phyloP scores from a whole-genome alignment of 1,140 invertebrate species.

The Bombus picipes region DNA sequence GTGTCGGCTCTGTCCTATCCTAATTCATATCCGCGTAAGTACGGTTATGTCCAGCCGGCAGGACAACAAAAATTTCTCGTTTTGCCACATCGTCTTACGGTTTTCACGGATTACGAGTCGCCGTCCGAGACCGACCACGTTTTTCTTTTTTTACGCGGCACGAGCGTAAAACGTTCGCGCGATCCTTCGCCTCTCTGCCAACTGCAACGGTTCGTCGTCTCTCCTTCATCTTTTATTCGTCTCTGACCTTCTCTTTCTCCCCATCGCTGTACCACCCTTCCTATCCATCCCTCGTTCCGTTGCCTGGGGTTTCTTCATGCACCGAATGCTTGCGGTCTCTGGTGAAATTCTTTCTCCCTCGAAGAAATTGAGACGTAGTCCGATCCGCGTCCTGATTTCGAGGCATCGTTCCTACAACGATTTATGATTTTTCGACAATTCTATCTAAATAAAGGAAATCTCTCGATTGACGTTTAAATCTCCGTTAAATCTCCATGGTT shows the following conservation, averaged over 20 bases:
- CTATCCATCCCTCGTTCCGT: too few species aligned
- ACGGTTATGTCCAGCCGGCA: conserved; percentile 47
- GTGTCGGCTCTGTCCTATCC: conserved; percentile 68
- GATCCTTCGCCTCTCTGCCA: conserved; percentile 3
- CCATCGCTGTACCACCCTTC: too few species aligned
- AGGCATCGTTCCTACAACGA: too few species aligned
- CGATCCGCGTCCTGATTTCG: background rate
- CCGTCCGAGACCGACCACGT: background rate
- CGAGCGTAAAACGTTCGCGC: conserved; percentile 10
- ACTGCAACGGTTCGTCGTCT: conserved; percentile 21
- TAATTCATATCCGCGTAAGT: conserved; percentile 71
- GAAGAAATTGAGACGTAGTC: conserved; percentile 7
- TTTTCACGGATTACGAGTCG: conserved; percentile 41
- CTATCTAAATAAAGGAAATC: background rate
- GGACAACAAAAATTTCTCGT: conserved; percentile 48
- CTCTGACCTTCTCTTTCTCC: too few species aligned
- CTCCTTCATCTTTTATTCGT: background rate
- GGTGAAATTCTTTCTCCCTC: conserved; percentile 4
- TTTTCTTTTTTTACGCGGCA: background rate
- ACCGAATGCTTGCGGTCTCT: conserved; percentile 25
- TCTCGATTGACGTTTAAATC: background rate
- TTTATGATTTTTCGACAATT: background rate
- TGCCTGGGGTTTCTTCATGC: conserved; percentile 27
- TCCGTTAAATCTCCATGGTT: background rate
- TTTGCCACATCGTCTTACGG: conserved; percentile 37